These are phyloP conservation scores for Drepana arcuata DNA, from an alignment of 1,140 invertebrate species.

Conservation along the genomic window DNA sequence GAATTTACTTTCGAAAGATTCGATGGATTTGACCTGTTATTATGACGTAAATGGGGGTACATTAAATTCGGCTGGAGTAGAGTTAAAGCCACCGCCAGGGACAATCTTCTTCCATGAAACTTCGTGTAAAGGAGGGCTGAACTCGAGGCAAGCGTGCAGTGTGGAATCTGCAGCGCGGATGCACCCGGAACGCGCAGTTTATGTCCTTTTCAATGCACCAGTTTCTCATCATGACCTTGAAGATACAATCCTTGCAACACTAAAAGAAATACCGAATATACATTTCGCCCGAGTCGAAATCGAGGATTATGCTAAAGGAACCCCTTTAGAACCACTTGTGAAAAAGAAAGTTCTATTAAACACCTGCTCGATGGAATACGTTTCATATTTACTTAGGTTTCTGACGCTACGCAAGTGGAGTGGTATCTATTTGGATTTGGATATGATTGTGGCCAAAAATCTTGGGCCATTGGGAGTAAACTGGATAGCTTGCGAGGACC, in stretches of 20 bases:
- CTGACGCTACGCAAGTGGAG: conserved; percentile 83
- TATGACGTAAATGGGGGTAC: no score
- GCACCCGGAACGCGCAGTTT: conserved; percentile 69
- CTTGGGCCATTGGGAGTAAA: conserved; percentile 74
- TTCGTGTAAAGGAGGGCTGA: conserved; percentile 60
- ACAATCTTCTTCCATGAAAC: conserved; percentile 76
- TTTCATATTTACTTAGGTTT: conserved; percentile 80
- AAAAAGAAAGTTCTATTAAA: conserved; percentile 67
- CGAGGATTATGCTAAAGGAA: conserved; percentile 37
- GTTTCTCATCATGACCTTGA: conserved; percentile 13
- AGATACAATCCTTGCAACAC: conserved; percentile 7
- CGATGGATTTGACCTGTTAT: no score
- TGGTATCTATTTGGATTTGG: conserved; percentile 84
- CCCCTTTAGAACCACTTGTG: conserved; percentile 20
- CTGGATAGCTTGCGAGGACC: conserved; percentile 78
- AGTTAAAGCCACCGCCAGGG: no score
- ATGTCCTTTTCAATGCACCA: conserved; percentile 65
- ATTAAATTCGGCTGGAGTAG: no score
- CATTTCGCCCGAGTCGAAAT: conserved; percentile 72
- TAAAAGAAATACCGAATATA: conserved; percentile 74
- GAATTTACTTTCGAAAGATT: no score
- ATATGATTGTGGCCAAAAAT: conserved; percentile 79
- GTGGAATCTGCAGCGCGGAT: conserved; percentile 74
- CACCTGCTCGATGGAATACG: conserved; percentile 75
- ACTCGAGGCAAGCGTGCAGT: conserved; percentile 72